phyloP scores from a whole-genome alignment of 2,113 vertebrate species.

The Vanacampus margaritifer region DNA sequence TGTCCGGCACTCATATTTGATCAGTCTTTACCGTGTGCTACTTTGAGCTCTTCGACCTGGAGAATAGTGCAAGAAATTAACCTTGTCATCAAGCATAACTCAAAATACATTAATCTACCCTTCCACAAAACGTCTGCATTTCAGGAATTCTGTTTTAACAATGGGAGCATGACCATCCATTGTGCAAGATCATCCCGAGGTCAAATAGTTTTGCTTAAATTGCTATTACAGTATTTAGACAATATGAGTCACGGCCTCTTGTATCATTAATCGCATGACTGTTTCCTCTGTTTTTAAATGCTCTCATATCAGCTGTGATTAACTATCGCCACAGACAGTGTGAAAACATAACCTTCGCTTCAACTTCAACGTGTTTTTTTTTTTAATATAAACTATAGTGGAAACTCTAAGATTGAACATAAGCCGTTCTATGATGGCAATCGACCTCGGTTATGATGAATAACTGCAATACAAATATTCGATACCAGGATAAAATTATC shows the following conservation, averaged over 20 bases:
- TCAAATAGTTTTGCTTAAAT: slow-evolving; percentile 24
- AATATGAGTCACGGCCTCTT: slow-evolving; percentile 20
- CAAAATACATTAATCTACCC: slow-evolving; percentile 22
- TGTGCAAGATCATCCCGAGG: slow-evolving; percentile 32
- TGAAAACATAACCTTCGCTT: slow-evolving; percentile 41
- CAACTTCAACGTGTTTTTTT: slow-evolving; percentile 31
- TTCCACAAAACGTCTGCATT: slow-evolving; percentile 6
- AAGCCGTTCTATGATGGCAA: no score
- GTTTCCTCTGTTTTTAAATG: slow-evolving; percentile 35
- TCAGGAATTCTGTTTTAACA: slow-evolving; percentile 12
- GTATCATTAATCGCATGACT: slow-evolving; percentile 34
- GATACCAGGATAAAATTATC: no score
- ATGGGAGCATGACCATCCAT: slow-evolving; percentile 4
- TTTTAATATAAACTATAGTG: no score
- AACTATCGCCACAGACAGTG: slow-evolving; percentile 12
- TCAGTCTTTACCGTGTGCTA: slow-evolving; percentile 38
- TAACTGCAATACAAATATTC: no score
- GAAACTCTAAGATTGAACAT: no score
- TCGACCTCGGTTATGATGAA: no score
- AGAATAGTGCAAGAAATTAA: slow-evolving; percentile 38
- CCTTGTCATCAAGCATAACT: slow-evolving; percentile 26
- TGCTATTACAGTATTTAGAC: slow-evolving; percentile 25
- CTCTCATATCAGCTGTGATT: not conserved
- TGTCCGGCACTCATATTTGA: not conserved
- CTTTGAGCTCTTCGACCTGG: slow-evolving; percentile 33